Evolutionary conservation across 2,797 vertebrate genomes (phyloP).

Genomic region (Rhabdophis nuchalis): DNA sequence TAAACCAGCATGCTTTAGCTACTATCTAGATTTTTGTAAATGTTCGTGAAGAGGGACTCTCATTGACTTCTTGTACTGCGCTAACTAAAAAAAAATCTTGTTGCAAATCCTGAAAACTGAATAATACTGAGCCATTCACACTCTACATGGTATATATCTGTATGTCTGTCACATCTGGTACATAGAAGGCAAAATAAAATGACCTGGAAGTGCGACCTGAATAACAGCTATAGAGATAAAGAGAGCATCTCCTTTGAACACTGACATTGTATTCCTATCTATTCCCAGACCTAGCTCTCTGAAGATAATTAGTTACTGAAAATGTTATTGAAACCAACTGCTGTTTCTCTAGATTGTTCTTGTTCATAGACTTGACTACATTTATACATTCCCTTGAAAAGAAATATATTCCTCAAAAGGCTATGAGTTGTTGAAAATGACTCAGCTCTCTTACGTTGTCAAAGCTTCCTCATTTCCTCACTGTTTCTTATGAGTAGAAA

Average conservation of each 20-base stretch:
- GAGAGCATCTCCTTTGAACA: background rate
- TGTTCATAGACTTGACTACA: slow-evolving; percentile 1
- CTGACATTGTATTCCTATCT: background rate
- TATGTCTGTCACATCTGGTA: background rate
- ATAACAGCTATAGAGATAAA: background rate
- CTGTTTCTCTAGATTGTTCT: slow-evolving; percentile 1
- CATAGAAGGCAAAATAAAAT: background rate
- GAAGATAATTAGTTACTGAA: slow-evolving; percentile 33
- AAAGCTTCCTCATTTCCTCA: slow-evolving; percentile 13
- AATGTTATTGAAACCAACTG: slow-evolving; percentile 2
- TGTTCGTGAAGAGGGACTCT: background rate
- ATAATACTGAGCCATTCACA: background rate
- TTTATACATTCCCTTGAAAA: slow-evolving; percentile 13
- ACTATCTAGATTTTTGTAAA: background rate
- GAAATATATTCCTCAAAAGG: background rate
- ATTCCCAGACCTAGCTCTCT: slow-evolving; percentile 1
- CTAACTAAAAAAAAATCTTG: background rate
- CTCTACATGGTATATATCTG: background rate
- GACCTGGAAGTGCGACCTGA: background rate
- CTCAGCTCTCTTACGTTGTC: slow-evolving; percentile 13
- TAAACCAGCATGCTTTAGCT: background rate
- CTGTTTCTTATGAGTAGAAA: background rate
- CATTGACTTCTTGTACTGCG: background rate
- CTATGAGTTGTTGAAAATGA: slow-evolving; percentile 11
- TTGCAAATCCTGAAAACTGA: background rate